Percentiles rank a stretch among this genome's conserved stretches.
Evolutionary conservation across 2,113 vertebrate species (phyloP).

Genomic region (Trogon melanurus): DNA sequence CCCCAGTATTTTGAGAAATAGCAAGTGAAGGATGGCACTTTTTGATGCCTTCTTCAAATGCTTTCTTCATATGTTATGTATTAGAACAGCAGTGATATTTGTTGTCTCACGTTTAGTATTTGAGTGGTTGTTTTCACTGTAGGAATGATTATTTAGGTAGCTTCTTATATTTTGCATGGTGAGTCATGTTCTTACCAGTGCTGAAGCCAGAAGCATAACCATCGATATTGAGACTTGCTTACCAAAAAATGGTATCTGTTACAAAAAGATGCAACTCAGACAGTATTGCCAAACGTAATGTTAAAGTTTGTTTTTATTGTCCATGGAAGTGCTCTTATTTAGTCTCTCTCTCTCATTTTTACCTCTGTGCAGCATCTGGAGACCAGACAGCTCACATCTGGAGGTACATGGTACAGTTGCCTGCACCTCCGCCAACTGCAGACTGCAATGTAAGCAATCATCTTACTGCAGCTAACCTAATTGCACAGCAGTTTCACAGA

Average conservation of each 20-base stretch:
- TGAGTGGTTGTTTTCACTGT: neutral
- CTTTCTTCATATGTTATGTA: neutral
- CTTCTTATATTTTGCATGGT: neutral
- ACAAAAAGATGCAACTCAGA: neutral
- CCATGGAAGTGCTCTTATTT: neutral
- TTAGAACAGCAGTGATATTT: neutral
- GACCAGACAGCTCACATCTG: slow-evolving; percentile 99
- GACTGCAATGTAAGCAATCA: slow-evolving; percentile 90
- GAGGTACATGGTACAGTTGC: slow-evolving; percentile 96
- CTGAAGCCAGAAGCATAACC: neutral
- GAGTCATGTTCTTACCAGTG: neutral
- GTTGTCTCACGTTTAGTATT: neutral
- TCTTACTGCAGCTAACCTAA: neutral
- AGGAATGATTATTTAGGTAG: neutral
- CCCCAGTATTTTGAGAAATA: neutral
- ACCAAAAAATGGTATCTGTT: neutral
- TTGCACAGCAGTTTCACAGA: neutral
- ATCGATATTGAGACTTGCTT: neutral
- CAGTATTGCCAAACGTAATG: neutral
- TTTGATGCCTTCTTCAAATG: neutral
- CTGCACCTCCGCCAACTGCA: slow-evolving; percentile 88
- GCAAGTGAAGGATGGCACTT: neutral
- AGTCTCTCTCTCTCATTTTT: neutral
- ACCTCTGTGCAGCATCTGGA: slow-evolving; percentile 86
- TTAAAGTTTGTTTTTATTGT: neutral